These are phyloP conservation scores for Rhea pennata DNA, from an alignment of 2,113 vertebrate species.

Conservation along the genomic window DNA sequence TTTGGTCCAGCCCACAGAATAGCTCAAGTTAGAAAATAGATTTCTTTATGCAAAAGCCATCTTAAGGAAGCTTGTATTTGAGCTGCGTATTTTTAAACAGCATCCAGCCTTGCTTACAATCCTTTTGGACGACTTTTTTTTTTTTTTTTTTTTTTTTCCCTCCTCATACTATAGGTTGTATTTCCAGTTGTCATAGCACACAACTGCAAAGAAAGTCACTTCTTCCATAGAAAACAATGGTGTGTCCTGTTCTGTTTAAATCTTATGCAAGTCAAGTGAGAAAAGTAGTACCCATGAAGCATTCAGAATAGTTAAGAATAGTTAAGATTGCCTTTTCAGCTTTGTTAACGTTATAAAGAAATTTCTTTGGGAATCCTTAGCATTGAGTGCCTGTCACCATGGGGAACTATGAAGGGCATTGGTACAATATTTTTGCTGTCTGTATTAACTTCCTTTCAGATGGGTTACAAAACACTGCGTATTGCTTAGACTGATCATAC, in stretches of 20 bases:
- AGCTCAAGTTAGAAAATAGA: neutral
- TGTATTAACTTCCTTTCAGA: slow-evolving; percentile 47
- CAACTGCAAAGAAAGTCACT: neutral
- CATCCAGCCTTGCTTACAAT: neutral
- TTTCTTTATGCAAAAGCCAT: neutral
- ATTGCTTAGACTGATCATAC: neutral
- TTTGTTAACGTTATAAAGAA: slow-evolving; percentile 56
- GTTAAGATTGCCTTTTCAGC: slow-evolving; percentile 55
- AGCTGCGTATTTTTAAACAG: neutral
- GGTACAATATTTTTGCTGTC: slow-evolving; percentile 57
- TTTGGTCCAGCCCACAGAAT: neutral
- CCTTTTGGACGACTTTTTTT: slow-evolving; percentile 7
- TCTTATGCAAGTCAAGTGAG: slow-evolving; percentile 50
- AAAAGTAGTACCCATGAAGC: slow-evolving; percentile 17
- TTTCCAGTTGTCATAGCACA: slow-evolving; percentile 3
- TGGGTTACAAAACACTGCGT: slow-evolving; percentile 37
- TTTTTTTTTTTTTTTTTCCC: neutral
- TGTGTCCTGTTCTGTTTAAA: slow-evolving; percentile 45
- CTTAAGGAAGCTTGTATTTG: neutral
- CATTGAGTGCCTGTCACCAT: slow-evolving; percentile 28
- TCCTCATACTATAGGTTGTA: neutral
- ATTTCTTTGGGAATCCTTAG: slow-evolving; percentile 54
- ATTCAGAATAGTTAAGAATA: slow-evolving; percentile 56
- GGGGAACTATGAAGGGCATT: slow-evolving; percentile 47
- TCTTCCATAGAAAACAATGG: slow-evolving; percentile 32